Evolutionary conservation across 2,797 vertebrate genomes (phyloP).

Genomic region (Nasua narica): DNA sequence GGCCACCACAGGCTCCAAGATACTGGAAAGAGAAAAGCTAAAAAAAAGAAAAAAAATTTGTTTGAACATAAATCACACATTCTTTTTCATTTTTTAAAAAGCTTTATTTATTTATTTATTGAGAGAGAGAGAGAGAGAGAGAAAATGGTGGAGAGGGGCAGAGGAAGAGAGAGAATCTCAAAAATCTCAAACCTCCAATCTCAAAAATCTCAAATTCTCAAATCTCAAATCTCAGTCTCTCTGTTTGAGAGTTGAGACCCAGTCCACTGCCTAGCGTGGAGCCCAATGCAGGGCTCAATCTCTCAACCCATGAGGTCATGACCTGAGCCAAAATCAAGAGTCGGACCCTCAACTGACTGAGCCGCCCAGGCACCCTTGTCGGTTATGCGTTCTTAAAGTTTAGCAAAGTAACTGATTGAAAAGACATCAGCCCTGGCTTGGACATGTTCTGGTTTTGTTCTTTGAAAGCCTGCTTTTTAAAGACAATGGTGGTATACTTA

Average conservation of each 20-base stretch:
- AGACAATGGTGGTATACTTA: neutral
- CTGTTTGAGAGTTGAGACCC: too few species aligned
- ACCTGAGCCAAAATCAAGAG: neutral
- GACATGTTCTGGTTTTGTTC: neutral
- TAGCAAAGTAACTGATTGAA: neutral
- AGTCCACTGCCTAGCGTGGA: too few species aligned
- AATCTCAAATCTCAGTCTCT: too few species aligned
- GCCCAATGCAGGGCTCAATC: neutral
- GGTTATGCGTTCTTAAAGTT: slow-evolving; percentile 13
- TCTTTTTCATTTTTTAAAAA: neutral
- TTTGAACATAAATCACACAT: neutral
- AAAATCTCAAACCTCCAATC: too few species aligned
- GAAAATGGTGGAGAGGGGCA: neutral
- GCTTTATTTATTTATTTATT: neutral
- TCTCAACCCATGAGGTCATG: neutral
- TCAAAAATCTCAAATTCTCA: too few species aligned
- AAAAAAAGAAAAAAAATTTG: neutral
- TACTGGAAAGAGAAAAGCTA: neutral
- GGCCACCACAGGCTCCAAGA: neutral
- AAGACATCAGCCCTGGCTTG: neutral
- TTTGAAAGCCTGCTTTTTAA: neutral
- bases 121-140: too few species aligned
- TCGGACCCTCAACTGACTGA: neutral
- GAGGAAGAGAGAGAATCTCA: neutral
- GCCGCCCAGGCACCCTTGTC: neutral